Percentiles rank a stretch among this genome's conserved stretches.
phyloP scores from a whole-genome alignment of 2,797 vertebrate genomes.

The Mus caroli region DNA sequence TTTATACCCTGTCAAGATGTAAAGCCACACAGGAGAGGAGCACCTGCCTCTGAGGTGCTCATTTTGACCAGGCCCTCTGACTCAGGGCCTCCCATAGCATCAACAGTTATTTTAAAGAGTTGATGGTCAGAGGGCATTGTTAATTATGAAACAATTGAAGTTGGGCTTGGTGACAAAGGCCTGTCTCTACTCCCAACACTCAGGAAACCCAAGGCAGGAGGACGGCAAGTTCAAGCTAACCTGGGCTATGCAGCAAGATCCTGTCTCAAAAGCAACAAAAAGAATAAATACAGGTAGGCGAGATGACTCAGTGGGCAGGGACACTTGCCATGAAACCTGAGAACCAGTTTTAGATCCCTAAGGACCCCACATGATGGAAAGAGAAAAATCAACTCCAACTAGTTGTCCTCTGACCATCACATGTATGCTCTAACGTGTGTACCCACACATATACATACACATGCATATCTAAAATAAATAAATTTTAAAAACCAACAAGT shows the following conservation, averaged over 20 bases:
- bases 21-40: background rate
- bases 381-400: background rate
- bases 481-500: background rate
- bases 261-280: background rate
- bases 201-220: background rate
- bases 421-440: background rate
- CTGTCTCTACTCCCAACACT: background rate
- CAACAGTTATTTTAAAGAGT: background rate
- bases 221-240: background rate
- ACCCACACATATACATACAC: background rate
- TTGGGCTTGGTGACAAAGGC: background rate
- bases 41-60: background rate
- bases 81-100: conserved; percentile 47
- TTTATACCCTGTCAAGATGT: conserved; percentile 69
- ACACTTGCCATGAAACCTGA: background rate
- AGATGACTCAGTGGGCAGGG: background rate
- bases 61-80: background rate
- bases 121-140: conserved; percentile 67
- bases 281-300: background rate
- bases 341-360: background rate
- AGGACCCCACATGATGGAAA: background rate
- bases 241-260: background rate
- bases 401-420: background rate
- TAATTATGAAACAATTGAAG: conserved; percentile 35
- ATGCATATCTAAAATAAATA: background rate